Base-by-base conservation (phyloP, 2,888 invertebrate species). In the Tanaodytes sp. region DNA sequence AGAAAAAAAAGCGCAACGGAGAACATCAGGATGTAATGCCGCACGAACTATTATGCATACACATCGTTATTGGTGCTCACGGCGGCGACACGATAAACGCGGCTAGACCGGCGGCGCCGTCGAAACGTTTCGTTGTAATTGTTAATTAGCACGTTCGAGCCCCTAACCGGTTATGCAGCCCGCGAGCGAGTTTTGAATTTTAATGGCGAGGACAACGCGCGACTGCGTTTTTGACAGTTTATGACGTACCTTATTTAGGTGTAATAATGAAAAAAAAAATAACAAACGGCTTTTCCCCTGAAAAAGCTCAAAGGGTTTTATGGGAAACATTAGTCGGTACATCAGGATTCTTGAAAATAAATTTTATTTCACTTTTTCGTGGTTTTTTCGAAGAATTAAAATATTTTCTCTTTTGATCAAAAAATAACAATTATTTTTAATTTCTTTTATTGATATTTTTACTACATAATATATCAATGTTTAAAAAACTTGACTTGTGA, bases 121-220 rank as follows among this genome's bases (percentile, higher is more conserved):
- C 64, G 54, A 40, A 75, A 76, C 69, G 69, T 69, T 75, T 76
- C 77, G 51, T 74, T 69, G 75, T 77, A 75, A 78, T 76, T 76
- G 75, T 77, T 78, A 78, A 80, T 79, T 78, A 77, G 74, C 75
- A 72, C 49, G 68, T 71, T 71, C 65, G 59, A 52, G 51, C 59
- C 55, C 64, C 40, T 49, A 55, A 70, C 67, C 65, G 69, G 67
- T 70, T 64, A 57, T 70, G 45, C 67, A 62, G 54, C 46, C 55
- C 39, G 37, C 52, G 55, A 58, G 58, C 59, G 39, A 52, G 52
- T 68, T 62, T 62, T 57, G 57, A 62, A 58, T 62, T 57, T 68
- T 63, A 62, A 62, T 57, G 62, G 15, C 62, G 23, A 30, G 51
- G 57, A 52, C n/a, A n/a, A n/a, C 62, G 57, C 48, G 36, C 45